phyloP scores from a whole-genome alignment of 2,888 invertebrate species.

The Eremobia ochroleuca region DNA sequence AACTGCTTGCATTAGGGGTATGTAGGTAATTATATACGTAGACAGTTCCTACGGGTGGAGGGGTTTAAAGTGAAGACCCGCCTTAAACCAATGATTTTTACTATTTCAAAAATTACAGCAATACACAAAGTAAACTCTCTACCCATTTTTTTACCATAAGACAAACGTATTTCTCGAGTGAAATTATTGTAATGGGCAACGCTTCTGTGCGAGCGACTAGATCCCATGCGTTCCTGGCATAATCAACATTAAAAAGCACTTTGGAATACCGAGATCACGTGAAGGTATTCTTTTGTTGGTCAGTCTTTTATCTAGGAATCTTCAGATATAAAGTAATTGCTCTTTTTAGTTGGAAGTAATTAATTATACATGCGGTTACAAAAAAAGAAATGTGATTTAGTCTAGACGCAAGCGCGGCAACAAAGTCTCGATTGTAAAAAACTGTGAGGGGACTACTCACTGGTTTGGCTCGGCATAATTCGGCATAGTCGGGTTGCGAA shows the following conservation, averaged over 20 bases:
- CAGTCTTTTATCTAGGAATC: conserved; percentile 20
- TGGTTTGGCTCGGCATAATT: not conserved
- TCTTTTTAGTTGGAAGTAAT: conserved; percentile 17
- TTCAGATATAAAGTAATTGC: conserved; percentile 24
- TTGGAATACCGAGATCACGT: conserved; percentile 19
- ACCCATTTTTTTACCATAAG: not conserved
- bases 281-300: conserved; percentile 23
- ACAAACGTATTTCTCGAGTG: not conserved
- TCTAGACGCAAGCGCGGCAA: not conserved
- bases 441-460: not conserved
- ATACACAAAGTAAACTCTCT: not conserved
- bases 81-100: not conserved
- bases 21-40: not conserved
- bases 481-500: not conserved
- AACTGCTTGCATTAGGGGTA: not conserved
- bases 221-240: not conserved
- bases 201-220: not conserved
- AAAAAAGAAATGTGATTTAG: not conserved
- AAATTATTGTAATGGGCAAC: conserved; percentile 21
- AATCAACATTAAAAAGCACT: conserved; percentile 58
- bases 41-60: not conserved
- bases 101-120: not conserved
- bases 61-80: not conserved
- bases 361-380: conserved; percentile 22
- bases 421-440: not conserved